These are phyloP conservation scores for Fistularia tabacaria DNA, from an alignment of 2,797 vertebrate species.

Conservation along the genomic window DNA sequence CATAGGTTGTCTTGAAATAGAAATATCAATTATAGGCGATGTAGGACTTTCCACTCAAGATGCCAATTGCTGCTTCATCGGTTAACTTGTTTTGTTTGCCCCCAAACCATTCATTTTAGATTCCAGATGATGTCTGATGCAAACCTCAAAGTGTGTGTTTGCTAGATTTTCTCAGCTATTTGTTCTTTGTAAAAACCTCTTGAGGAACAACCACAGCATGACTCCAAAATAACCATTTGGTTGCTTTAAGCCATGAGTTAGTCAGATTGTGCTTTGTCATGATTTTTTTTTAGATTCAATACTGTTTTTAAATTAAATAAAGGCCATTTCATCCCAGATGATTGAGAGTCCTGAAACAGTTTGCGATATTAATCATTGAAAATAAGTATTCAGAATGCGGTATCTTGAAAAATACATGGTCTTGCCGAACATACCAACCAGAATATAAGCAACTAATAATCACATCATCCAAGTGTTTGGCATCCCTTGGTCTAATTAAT, in stretches of 20 bases:
- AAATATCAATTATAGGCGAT: neutral
- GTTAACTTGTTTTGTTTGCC: neutral
- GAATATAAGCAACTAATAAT: too few relatives aligned
- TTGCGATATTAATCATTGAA: too few relatives aligned
- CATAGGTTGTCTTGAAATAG: neutral
- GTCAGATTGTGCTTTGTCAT: constrained; percentile 18
- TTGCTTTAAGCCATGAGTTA: constrained; percentile 11
- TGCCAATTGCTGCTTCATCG: neutral
- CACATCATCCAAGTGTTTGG: too few relatives aligned
- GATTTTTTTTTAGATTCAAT: too few relatives aligned
- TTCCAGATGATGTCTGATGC: constrained; percentile 12
- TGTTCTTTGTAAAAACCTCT: constrained; percentile 3
- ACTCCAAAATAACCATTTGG: constrained; percentile 24
- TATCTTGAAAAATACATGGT: too few relatives aligned
- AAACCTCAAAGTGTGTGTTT: constrained; percentile 27
- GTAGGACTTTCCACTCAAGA: neutral
- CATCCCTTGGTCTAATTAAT: too few relatives aligned
- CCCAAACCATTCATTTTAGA: constrained; percentile 1
- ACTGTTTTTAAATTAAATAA: too few relatives aligned
- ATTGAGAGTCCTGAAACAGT: too few relatives aligned
- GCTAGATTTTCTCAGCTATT: constrained; percentile 5
- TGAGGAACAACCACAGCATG: constrained; percentile 18
- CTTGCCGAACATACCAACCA: too few relatives aligned
- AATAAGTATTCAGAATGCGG: too few relatives aligned
- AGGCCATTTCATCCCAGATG: too few relatives aligned